Base-by-base conservation (phyloP, 2,888 invertebrate genomes). In the Opisthograptis luteolata region DNA sequence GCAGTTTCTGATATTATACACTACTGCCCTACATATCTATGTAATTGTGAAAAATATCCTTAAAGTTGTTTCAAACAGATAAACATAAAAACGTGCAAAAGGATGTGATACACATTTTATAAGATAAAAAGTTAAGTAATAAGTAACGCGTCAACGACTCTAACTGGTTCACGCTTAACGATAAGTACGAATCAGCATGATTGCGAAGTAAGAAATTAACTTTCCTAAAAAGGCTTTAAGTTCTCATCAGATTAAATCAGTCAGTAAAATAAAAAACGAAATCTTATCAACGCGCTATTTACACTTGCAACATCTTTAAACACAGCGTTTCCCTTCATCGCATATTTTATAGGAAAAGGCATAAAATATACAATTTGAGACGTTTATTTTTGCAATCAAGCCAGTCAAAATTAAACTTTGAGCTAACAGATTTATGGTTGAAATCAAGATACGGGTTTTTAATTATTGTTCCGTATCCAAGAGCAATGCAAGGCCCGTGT, bases 401-500 rank as follows among this genome's bases (percentile, higher is more conserved):
- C 9, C 30, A 32, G n/a, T 40, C 15, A 1, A 62, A 59, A 50
- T 9, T 55, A 31, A 42, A 45, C 60, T 48, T 48, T 67, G 28
- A 15, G 0, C 4, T 2, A 3, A 31, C 35, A 25, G 19, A 2
- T 1, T 22, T 68, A 66, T 10, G 51, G 68, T 62, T 53, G 24
- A 54, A 55, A 60, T 43, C 51, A 30, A 41, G 12, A 0, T 17
- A 14, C 6, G 12, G 20, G 4, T 39, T 50, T 41, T 60, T 62
- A 60, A 62, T 63, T 58, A 65, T 41, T 52, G 51, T 62, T 55
- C 56, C 50, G 55, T 61, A 67, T 58, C 44, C 47, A 60, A 59
- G 46, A 52, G 61, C 58, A 57, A 64, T 64, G 63, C 51, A 40
- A 37, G 57, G 61, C 41, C 43, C 60, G 60, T 71, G 69, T 70